A percentile compares a stretch with the other conserved stretches of the same genome.
These are phyloP conservation scores for Myrmophylax atrothorax DNA, from an alignment of 2,113 vertebrate species.

Conservation along the genomic window DNA sequence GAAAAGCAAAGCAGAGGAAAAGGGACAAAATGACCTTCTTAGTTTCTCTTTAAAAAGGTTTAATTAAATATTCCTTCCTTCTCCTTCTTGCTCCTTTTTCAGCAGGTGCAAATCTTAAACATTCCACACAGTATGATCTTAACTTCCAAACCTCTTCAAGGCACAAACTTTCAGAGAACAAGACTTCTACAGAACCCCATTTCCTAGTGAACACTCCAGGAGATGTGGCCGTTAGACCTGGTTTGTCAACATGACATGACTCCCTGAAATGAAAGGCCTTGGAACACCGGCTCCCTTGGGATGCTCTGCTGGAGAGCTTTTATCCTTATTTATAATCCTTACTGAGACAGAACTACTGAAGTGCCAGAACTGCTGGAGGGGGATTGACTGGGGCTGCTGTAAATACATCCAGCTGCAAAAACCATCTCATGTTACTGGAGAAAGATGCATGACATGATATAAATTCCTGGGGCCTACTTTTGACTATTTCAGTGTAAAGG, in stretches of 20 bases:
- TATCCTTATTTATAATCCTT: not conserved
- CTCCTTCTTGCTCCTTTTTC: not conserved
- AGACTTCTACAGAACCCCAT: fast-evolving
- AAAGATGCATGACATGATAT: not conserved
- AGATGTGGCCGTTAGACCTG: not conserved
- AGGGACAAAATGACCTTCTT: not conserved
- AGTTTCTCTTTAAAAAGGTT: not conserved
- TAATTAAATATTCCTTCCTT: not conserved
- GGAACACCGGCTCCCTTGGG: not conserved
- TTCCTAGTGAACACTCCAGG: fast-evolving
- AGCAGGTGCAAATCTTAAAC: not conserved
- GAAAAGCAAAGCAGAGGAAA: too few species aligned
- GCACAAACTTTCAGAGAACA: not conserved
- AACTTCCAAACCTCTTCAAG: not conserved
- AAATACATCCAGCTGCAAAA: not conserved
- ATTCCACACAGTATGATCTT: not conserved
- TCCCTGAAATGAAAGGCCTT: not conserved
- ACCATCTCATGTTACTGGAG: not conserved
- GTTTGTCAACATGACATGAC: not conserved
- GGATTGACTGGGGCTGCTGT: not conserved
- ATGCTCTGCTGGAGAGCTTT: not conserved
- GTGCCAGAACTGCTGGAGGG: not conserved
- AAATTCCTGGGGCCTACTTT: not conserved
- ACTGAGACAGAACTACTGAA: not conserved
- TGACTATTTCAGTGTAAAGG: not conserved